A percentile compares a stretch with the other conserved stretches of the same genome.
These are phyloP conservation scores for Leptopilina syphax DNA, from an alignment of 2,888 invertebrate species.

Conservation along the genomic window DNA sequence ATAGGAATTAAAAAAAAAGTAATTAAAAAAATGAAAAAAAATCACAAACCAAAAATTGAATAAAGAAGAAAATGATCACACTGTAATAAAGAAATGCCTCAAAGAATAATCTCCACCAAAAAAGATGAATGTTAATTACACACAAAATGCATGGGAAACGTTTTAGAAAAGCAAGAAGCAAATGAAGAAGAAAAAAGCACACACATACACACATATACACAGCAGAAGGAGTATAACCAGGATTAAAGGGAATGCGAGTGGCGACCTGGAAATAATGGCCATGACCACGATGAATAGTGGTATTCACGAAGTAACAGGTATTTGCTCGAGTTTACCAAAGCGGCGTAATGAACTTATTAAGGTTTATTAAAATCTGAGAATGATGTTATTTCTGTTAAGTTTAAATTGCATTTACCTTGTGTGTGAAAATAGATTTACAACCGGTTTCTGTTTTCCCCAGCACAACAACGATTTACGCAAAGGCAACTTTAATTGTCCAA, in stretches of 20 bases:
- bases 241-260: slow-evolving; percentile 20
- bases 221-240: not conserved
- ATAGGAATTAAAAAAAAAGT: no score
- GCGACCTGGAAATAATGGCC: slow-evolving; percentile 24
- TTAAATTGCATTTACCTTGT: slow-evolving; percentile 32
- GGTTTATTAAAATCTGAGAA: slow-evolving; percentile 35
- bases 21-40: no score
- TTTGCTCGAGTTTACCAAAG: slow-evolving; percentile 28
- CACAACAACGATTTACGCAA: not conserved
- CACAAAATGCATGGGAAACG: not conserved
- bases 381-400: slow-evolving; percentile 36
- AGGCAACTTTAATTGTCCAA: not conserved
- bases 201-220: no score
- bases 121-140: not conserved
- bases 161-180: slow-evolving; percentile 9
- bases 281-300: slow-evolving; percentile 37
- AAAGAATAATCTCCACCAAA: no score
- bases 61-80: no score
- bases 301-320: slow-evolving; percentile 29
- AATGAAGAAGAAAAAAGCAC: not conserved
- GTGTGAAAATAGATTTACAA: slow-evolving; percentile 14
- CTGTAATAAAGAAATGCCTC: no score
- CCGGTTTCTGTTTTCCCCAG: not conserved
- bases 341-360: slow-evolving; percentile 35
- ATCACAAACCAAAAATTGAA: no score